Base-by-base conservation (phyloP, 1,140 invertebrate genomes). In the Drosophila pandora region DNA sequence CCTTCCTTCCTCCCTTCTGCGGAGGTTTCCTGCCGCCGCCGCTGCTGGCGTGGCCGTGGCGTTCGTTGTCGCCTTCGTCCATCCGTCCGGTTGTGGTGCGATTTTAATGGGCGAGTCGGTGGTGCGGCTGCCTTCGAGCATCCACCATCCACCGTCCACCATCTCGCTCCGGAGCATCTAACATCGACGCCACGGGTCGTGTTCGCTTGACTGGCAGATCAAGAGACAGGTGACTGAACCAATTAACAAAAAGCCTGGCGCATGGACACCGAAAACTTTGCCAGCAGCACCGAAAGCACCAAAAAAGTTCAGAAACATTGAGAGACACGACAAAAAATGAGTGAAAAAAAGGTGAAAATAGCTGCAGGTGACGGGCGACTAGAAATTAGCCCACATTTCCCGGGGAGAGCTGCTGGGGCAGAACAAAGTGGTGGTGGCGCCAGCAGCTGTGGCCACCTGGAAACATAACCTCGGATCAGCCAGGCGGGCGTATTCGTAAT, bases 201-300 rank as follows among this genome's bases (percentile, higher is more conserved):
- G 79, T 83, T 63, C 83, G 79, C 79, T 82, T 87, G 83, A 83
- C 83, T 87, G 83, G 70, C 83, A 87, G 83, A 88, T 87, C 83
- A 82, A 79, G 76, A 89, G 83, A 88, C 83, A 88, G 83, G 83
- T 88, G 83, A 90, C 88, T 90, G 83, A 90, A 90, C 88, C 88
- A 90, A 90, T 90, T 90, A 90, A 90, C 88, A 90, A 90, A 88
- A 76, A 87, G 83, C 71, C 61, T 57, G 32, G 25, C 52, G 43
- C 32, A 30, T 50, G 43, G 45, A 41, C 65, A 65, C 57, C 52
- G 70, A 70, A 73, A 83, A 78, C 57, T 79, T 74, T 45, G 52
- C 62, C 63, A 75, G 54, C 70, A 54, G 48, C 45, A 54, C n/a
- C 39, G 34, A 53, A 8, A 52, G n/a, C n/a, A 21, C 17, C n/a